These are phyloP conservation scores for Eurois occulta DNA, from an alignment of 2,888 invertebrate genomes.

Conservation along the genomic window DNA sequence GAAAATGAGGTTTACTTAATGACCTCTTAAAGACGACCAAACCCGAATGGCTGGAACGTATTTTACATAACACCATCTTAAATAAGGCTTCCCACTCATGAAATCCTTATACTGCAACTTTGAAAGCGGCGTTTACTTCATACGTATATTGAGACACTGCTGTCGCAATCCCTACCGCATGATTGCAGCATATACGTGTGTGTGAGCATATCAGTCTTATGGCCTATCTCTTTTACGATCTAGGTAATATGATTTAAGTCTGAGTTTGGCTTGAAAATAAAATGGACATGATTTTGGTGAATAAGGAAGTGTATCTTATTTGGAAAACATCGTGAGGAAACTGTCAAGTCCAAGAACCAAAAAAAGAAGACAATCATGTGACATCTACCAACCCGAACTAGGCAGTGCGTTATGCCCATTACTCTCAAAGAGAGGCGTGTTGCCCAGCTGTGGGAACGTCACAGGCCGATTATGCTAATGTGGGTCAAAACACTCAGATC, in stretches of 20 bases:
- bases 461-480: neutral
- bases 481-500: neutral
- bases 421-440: neutral
- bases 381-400: neutral
- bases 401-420: neutral
- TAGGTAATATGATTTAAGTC: neutral
- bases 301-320: neutral
- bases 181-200: conserved; percentile 41
- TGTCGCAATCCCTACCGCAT: conserved; percentile 30
- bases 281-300: neutral
- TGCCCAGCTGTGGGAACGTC: neutral
- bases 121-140: conserved; percentile 46
- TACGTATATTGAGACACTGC: conserved; percentile 33
- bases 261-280: neutral
- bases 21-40: neutral
- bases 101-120: conserved; percentile 53
- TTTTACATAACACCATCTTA: conserved; percentile 44
- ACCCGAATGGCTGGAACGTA: neutral
- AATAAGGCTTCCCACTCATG: conserved; percentile 52
- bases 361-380: neutral
- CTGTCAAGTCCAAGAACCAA: neutral
- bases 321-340: neutral
- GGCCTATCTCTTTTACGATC: conserved; percentile 29
- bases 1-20: neutral
- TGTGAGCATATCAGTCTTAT: conserved; percentile 40